Conservation (phyloP, 2,888 invertebrate species). For the Acronicta alni region DNA sequence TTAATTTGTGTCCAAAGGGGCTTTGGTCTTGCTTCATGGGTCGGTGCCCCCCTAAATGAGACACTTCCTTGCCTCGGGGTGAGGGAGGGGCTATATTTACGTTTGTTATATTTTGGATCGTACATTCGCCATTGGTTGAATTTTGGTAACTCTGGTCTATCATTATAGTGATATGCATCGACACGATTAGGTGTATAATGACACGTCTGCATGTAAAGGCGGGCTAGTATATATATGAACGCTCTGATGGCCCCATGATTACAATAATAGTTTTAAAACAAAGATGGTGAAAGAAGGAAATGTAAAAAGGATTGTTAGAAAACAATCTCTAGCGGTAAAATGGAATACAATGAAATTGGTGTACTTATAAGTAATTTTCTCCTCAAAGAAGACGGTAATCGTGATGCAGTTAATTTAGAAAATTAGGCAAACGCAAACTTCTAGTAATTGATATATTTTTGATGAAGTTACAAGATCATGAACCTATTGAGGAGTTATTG, state of each 20-base stretch:
- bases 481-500: too few species aligned
- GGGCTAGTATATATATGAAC: constrained; percentile 29
- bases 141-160: constrained; percentile 58
- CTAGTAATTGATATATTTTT: too few species aligned
- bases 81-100: constrained; percentile 75
- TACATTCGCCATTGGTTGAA: constrained; percentile 66
- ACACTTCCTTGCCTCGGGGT: constrained; percentile 84
- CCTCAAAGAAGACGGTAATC: neutral
- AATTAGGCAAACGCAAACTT: neutral
- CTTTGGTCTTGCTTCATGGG: constrained; percentile 76
- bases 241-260: constrained; percentile 27
- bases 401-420: neutral
- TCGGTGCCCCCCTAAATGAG: constrained; percentile 86
- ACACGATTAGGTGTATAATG: constrained; percentile 44
- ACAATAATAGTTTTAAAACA: constrained; percentile 26
- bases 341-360: constrained; percentile 36
- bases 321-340: constrained; percentile 24
- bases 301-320: constrained; percentile 8
- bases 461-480: too few species aligned
- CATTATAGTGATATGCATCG: constrained; percentile 56
- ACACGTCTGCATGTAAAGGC: constrained; percentile 43
- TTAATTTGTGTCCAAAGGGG: constrained; percentile 86
- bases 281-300: constrained; percentile 36
- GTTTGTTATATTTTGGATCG: constrained; percentile 73
- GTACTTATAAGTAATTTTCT: constrained; percentile 8